These are phyloP conservation scores for Euura lappo DNA, from an alignment of 1,140 invertebrate genomes.

Conservation along the genomic window DNA sequence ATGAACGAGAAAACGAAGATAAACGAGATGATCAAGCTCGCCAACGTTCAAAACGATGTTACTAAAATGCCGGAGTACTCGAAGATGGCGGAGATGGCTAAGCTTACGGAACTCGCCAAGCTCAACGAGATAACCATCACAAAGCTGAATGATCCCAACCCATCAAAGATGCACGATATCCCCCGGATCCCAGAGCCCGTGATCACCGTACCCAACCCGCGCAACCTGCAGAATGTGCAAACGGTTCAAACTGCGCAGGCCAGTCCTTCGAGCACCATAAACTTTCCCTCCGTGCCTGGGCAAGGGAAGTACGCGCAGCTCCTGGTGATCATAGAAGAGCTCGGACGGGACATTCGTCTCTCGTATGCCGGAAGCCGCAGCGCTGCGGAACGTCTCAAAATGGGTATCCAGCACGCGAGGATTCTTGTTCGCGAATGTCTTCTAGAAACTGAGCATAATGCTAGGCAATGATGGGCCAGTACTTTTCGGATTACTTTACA, in stretches of 20 bases:
- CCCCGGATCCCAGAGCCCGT: conserved; percentile 57
- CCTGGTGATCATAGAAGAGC: conserved; percentile 82
- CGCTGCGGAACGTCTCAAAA: conserved; percentile 78
- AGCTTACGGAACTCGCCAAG: conserved; percentile 55
- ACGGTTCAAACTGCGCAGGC: conserved; percentile 50
- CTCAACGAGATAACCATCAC: conserved; percentile 60
- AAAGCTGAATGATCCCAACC: conserved; percentile 54
- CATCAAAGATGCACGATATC: conserved; percentile 46
- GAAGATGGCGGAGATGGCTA: conserved; percentile 59
- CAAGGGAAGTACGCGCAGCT: conserved; percentile 77
- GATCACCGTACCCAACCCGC: conserved; percentile 59
- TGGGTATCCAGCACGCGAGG: conserved; percentile 80
- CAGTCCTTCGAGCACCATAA: conserved; percentile 54
- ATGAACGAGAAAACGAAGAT: conserved; percentile 59
- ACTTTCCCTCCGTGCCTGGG: conserved; percentile 55
- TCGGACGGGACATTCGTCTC: conserved; percentile 81
- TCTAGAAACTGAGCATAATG: conserved; percentile 79
- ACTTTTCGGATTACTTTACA: neutral
- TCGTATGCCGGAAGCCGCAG: conserved; percentile 83
- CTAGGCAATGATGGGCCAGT: conserved; percentile 62
- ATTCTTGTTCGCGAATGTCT: conserved; percentile 83
- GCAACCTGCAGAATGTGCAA: conserved; percentile 55
- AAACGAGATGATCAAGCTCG: conserved; percentile 60
- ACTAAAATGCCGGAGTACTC: conserved; percentile 54
- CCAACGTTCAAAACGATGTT: conserved; percentile 56